These are phyloP conservation scores for Eretmocerus hayati DNA, from an alignment of 2,888 invertebrate genomes.

Conservation along the genomic window DNA sequence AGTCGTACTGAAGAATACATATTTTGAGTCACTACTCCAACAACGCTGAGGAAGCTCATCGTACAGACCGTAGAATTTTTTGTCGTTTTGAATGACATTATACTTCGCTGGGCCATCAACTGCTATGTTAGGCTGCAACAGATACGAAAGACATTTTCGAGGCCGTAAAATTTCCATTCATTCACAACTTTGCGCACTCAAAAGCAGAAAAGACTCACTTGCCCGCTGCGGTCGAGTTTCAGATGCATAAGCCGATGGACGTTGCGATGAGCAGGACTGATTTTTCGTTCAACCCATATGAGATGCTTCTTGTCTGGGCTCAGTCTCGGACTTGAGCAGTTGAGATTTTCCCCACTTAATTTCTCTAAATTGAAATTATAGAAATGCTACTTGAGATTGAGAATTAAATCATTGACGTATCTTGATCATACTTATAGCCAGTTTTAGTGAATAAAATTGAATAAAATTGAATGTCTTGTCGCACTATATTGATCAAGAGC, in stretches of 20 bases:
- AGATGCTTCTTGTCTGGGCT: conserved; percentile 57
- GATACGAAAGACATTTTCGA: too few species aligned
- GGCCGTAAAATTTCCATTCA: too few species aligned
- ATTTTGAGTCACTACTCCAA: conserved; percentile 59
- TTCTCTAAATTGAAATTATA: conserved; percentile 27
- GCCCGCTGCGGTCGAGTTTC: conserved; percentile 32
- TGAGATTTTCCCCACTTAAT: conserved; percentile 49
- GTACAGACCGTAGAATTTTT: conserved; percentile 63
- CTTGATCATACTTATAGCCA: neutral
- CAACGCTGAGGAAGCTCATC: conserved; percentile 55
- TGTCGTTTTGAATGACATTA: conserved; percentile 45
- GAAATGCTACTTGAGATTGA: neutral
- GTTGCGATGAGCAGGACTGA: conserved; percentile 66
- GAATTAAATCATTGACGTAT: neutral
- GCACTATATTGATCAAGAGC: too few species aligned
- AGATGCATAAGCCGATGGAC: conserved; percentile 57
- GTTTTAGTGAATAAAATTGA: neutral
- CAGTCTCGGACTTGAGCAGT: conserved; percentile 60
- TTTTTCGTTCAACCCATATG: conserved; percentile 66
- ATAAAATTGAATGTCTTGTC: too few species aligned
- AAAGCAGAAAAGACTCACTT: neutral
- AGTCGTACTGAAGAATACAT: conserved; percentile 59
- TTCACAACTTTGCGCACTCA: too few species aligned
- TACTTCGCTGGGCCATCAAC: too few species aligned
- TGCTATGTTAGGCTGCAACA: too few species aligned